Evolutionary conservation across 2,888 invertebrate genomes (phyloP).

Genomic region (Ctenicera cuprea): DNA sequence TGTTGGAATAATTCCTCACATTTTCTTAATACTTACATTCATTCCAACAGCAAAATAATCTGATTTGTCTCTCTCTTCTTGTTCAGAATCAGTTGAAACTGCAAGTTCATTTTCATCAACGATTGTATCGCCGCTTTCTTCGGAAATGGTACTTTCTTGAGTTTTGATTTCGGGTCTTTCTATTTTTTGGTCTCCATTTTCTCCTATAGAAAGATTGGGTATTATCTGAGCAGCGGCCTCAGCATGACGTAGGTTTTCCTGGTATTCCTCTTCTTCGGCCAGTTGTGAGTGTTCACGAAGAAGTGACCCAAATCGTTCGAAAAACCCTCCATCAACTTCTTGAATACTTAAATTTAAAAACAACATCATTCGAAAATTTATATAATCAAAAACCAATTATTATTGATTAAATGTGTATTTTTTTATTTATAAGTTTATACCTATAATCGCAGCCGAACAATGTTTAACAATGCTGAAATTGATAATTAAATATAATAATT

Average conservation of each 20-base stretch:
- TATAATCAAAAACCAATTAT: no score
- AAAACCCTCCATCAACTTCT: slow-evolving; percentile 89
- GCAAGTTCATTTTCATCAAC: slow-evolving; percentile 66
- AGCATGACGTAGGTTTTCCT: slow-evolving; percentile 68
- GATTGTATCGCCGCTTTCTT: slow-evolving; percentile 58
- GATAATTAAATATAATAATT: no score
- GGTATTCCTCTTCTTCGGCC: slow-evolving; percentile 75
- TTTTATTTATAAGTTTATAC: no score
- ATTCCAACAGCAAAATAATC: slow-evolving; percentile 81
- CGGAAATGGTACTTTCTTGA: slow-evolving; percentile 55
- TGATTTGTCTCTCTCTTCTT: slow-evolving; percentile 78
- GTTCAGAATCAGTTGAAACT: slow-evolving; percentile 77
- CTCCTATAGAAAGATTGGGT: slow-evolving; percentile 44
- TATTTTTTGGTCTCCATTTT: slow-evolving; percentile 10
- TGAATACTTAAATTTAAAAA: slow-evolving; percentile 80
- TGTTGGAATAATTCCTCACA: no score
- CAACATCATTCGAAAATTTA: no score
- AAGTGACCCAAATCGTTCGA: slow-evolving; percentile 87
- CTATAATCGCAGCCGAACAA: no score
- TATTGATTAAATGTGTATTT: no score
- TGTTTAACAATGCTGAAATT: no score
- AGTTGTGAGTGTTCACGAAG: slow-evolving; percentile 79
- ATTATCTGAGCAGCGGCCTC: slow-evolving; percentile 65
- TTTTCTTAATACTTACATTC: slow-evolving; percentile 80
- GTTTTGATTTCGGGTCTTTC: slow-evolving; percentile 45